These are phyloP conservation scores for Drosophila neocordata DNA, from an alignment of 1,140 invertebrate genomes.

Conservation along the genomic window DNA sequence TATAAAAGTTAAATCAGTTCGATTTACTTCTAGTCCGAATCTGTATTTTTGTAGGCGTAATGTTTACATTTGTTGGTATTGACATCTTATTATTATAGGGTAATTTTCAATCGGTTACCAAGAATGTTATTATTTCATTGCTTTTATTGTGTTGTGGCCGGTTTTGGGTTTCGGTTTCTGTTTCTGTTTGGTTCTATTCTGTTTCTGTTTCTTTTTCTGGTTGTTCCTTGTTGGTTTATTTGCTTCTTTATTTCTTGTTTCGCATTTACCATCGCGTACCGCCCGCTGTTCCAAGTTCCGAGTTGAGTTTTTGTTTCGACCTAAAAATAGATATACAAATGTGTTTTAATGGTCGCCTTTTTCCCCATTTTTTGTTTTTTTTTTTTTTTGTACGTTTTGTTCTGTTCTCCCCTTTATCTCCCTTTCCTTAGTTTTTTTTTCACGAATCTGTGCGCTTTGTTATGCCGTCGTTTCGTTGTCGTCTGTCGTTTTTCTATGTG, in stretches of 20 bases:
- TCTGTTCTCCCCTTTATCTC: slow-evolving; percentile 36
- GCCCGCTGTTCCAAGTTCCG: slow-evolving; percentile 30
- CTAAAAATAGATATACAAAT: slow-evolving; percentile 81
- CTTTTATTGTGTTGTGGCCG: slow-evolving; percentile 28
- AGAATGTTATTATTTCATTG: slow-evolving; percentile 27
- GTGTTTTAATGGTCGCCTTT: slow-evolving; percentile 78
- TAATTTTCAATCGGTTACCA: background rate
- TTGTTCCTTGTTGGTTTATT: slow-evolving; percentile 27
- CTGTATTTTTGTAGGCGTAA: too few species aligned
- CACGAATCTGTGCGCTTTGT: slow-evolving; percentile 74
- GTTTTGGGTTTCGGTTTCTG: slow-evolving; percentile 35
- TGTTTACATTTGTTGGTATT: too few species aligned
- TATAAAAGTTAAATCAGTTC: too few species aligned
- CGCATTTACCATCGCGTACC: slow-evolving; percentile 31
- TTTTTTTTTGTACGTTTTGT: slow-evolving; percentile 38
- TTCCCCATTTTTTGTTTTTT: slow-evolving; percentile 47
- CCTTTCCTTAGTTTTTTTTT: background rate
- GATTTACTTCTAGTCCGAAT: too few species aligned
- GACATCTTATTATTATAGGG: too few species aligned
- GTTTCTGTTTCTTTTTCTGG: slow-evolving; percentile 21
- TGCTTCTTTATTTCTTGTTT: slow-evolving; percentile 27
- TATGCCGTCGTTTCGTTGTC: slow-evolving; percentile 47
- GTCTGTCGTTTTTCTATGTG: slow-evolving; percentile 78
- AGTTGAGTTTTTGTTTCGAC: slow-evolving; percentile 45
- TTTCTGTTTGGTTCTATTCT: background rate